A percentile compares a stretch with the other conserved stretches of the same genome.
Conservation (phyloP, 2,888 invertebrate genomes). For the Phalera bucephala region DNA sequence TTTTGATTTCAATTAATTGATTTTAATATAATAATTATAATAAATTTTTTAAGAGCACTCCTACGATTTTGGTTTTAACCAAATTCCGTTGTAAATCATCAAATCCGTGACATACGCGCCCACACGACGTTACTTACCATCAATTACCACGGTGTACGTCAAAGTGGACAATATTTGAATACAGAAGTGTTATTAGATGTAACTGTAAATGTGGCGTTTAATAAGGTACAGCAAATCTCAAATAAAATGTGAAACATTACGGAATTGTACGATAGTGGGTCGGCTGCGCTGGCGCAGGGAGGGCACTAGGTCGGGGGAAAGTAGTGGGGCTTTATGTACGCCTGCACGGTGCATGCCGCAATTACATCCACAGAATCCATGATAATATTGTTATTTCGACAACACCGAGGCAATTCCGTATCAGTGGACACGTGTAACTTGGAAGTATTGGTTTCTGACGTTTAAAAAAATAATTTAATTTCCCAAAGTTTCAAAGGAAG, state of each 20-base stretch:
- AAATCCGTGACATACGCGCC: slow-evolving; percentile 13
- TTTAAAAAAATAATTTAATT: too few relatives aligned
- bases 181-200: slow-evolving; percentile 49
- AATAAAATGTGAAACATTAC: slow-evolving; percentile 74
- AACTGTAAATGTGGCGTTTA: slow-evolving; percentile 61
- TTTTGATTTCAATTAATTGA: too few relatives aligned
- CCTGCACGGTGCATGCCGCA: slow-evolving; percentile 62
- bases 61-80: not conserved
- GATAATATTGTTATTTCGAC: slow-evolving; percentile 10
- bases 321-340: slow-evolving; percentile 65
- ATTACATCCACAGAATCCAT: slow-evolving; percentile 47
- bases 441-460: too few relatives aligned
- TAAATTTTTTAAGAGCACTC: too few relatives aligned
- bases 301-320: slow-evolving; percentile 82
- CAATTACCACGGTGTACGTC: slow-evolving; percentile 34
- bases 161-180: slow-evolving; percentile 41
- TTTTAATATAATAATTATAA: too few relatives aligned
- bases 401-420: not conserved
- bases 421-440: too few relatives aligned
- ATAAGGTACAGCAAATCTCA: slow-evolving; percentile 64
- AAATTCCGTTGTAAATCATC: slow-evolving; percentile 3
- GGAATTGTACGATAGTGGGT: slow-evolving; percentile 75
- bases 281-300: slow-evolving; percentile 58
- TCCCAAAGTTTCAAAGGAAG: too few relatives aligned
- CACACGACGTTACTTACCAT: slow-evolving; percentile 25